phyloP scores from a whole-genome alignment of 2,797 vertebrate species.

The Epinephelus malabaricus region DNA sequence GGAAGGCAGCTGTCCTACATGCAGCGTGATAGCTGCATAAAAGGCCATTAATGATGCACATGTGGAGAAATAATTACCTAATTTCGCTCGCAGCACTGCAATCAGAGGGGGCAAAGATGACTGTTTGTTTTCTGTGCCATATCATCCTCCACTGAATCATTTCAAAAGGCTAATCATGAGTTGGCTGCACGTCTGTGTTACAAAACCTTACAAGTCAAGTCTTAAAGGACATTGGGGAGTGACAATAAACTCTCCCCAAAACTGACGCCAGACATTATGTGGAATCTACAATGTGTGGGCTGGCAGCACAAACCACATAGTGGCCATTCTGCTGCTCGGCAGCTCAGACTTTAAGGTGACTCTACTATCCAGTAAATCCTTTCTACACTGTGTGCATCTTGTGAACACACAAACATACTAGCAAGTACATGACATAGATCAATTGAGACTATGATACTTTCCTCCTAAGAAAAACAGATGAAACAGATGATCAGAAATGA shows the following conservation, averaged over 20 bases:
- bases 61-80: conserved; percentile 54
- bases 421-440: not conserved
- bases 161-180: conserved; percentile 46
- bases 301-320: conserved; percentile 3
- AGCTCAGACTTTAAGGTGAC: conserved; percentile 11
- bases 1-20: conserved; percentile 63
- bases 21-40: conserved; percentile 31
- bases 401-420: not conserved
- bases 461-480: not conserved
- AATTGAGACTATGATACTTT: not conserved
- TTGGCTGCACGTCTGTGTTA: conserved; percentile 14
- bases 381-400: not conserved
- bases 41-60: conserved; percentile 49
- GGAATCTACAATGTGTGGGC: not conserved
- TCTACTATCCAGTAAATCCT: not conserved
- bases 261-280: not conserved
- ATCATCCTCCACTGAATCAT: conserved; percentile 41
- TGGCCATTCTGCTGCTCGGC: not conserved
- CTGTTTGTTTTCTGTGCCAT: conserved; percentile 30
- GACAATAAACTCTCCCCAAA: conserved; percentile 10
- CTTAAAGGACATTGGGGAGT: not conserved
- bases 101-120: conserved; percentile 48
- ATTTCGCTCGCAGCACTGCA: conserved; percentile 48
- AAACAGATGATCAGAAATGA: not conserved
- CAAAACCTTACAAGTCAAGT: conserved; percentile 1